Evolutionary conservation across 2,797 vertebrate species (phyloP).

Genomic region (Erithacus rubecula): DNA sequence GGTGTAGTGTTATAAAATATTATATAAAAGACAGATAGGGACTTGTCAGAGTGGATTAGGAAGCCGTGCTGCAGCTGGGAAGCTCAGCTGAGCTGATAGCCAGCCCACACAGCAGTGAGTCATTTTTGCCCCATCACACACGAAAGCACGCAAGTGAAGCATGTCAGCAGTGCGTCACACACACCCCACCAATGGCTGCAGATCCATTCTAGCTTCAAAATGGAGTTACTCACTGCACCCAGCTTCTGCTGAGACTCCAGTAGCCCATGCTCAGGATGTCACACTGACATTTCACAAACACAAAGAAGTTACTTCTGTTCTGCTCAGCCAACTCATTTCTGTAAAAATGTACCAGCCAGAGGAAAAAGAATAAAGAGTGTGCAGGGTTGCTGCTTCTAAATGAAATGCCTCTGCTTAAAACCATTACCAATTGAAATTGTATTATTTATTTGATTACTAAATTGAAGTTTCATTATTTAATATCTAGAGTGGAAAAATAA

Average conservation of each 20-base stretch:
- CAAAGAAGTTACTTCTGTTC: not conserved
- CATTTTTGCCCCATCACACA: slow-evolving; percentile 52
- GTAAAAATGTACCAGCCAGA: not conserved
- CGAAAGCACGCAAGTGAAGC: not conserved
- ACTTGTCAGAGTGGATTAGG: slow-evolving; percentile 62
- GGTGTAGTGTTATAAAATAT: slow-evolving; percentile 33
- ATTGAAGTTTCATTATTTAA: not conserved
- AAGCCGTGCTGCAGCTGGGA: not conserved
- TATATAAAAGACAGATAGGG: slow-evolving; percentile 55
- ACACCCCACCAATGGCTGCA: slow-evolving; percentile 3
- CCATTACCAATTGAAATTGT: not conserved
- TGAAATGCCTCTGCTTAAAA: not conserved
- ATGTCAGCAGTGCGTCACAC: slow-evolving; percentile 34
- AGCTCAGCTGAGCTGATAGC: slow-evolving; percentile 51
- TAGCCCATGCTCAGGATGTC: not conserved
- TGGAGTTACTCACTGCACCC: not conserved
- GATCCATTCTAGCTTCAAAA: not conserved
- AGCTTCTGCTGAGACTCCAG: not conserved
- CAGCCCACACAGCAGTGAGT: slow-evolving; percentile 60
- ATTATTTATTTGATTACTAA: not conserved
- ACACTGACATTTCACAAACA: not conserved
- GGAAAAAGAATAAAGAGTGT: not conserved
- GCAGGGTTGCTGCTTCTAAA: not conserved
- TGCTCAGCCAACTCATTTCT: not conserved
- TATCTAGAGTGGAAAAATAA: not conserved